Conservation (phyloP, 2,113 vertebrate genomes). For the Andinoacara biseriatus region DNA sequence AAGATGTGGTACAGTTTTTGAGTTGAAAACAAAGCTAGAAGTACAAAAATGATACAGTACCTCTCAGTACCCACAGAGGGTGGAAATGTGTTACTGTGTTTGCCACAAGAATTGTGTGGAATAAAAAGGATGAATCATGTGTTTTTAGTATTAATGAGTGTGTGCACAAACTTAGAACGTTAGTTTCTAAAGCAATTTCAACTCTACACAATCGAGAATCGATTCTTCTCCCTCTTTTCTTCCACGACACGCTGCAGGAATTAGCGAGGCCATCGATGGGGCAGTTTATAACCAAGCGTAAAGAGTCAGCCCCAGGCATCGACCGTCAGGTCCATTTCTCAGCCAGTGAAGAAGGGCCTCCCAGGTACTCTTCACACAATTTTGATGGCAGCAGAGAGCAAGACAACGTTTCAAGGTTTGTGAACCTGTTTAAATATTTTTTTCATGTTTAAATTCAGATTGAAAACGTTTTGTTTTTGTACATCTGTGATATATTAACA, state of each 20-base stretch:
- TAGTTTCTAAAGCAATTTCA: not conserved
- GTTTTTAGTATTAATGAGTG: not conserved
- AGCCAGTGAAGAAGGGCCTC: conserved; percentile 44
- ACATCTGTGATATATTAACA: not conserved
- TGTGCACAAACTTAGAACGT: not conserved
- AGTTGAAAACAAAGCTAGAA: too few species aligned
- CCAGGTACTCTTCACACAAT: conserved; percentile 33
- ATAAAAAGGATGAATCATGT: not conserved
- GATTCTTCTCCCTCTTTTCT: not conserved
- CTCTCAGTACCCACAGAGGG: too few species aligned
- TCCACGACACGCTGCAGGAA: not conserved
- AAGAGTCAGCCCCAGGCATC: not conserved
- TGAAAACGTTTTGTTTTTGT: too few species aligned
- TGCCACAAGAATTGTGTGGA: not conserved
- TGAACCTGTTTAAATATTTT: not conserved
- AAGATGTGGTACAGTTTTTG: too few species aligned
- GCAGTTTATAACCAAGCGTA: conserved; percentile 48
- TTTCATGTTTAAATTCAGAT: not conserved
- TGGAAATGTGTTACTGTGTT: too few species aligned
- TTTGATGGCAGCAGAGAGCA: not conserved
- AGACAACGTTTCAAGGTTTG: conserved; percentile 24
- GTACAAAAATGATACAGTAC: too few species aligned
- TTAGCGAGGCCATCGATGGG: conserved; percentile 52
- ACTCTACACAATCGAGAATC: not conserved
- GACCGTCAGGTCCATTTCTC: conserved; percentile 29